Evolutionary conservation across 2,113 vertebrate genomes (phyloP), one percentile per base, ranked within the genome.

Genomic region (Chiloscyllium plagiosum): DNA sequence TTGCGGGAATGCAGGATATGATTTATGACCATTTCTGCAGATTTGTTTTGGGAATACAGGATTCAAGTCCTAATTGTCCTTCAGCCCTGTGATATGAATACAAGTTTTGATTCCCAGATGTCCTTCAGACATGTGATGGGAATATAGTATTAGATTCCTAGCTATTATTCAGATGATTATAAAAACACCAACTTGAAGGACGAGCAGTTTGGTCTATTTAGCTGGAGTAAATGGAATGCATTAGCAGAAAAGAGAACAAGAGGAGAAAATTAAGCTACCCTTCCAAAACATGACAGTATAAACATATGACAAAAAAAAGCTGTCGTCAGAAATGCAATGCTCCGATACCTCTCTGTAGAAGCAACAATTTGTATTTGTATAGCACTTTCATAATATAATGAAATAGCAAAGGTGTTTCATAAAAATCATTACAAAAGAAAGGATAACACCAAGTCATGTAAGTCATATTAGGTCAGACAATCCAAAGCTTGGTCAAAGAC

Each of bases 11-110:
- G 7, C 89, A 68, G 61, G 33, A 20, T 20, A 37, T 93, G 89
- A 93, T 93, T 66, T 66, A 93, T 68, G 89, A 93, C n/a, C 56
- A 65, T 92, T 65, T 29, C 89, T 47, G n/a, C 89, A 92, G 56
- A 37, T 65, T 61, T 66, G 33, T 65, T n/a, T 66, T 93, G 61
- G 33, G 61, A 93, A 66, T 93, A 65, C 61, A 66, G 65, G 89
- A 65, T 93, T 93, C 89, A 66, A 66, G 89, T 93, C 61, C 33
- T 37, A 6, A 66, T 33, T 66, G 89, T 66, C 61, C 89, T 93
- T 93, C 89, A 93, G 89, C 61, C 20, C 15, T 93, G 89, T 66
- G 89, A 22, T 20, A 66, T 66, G 56, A 68, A 68, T 93, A 37
- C 89, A 68, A 66, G 89, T 66, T 93, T 20, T n/a, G 17, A 37